Conservation (phyloP, 2,797 vertebrate genomes). For the Austrolebias charrua region DNA sequence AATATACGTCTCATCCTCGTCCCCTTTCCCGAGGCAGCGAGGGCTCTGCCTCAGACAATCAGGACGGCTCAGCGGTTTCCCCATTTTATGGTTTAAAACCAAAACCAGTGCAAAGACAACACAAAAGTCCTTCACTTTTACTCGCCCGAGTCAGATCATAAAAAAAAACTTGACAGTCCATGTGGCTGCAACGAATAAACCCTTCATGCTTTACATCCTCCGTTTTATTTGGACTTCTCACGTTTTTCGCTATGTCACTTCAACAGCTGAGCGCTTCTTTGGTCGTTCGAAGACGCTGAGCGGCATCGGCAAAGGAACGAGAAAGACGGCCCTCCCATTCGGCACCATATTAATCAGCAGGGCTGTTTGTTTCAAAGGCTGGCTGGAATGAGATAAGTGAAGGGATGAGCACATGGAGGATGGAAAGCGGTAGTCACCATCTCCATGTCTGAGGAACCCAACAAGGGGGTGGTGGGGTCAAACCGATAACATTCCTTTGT, state of each 20-base stretch:
- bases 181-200: slow-evolving; percentile 41
- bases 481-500: slow-evolving; percentile 65
- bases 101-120: slow-evolving; percentile 4
- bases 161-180: slow-evolving; percentile 48
- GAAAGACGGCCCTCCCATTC: slow-evolving; percentile 58
- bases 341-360: slow-evolving; percentile 78
- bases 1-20: slow-evolving; percentile 97
- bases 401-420: slow-evolving; percentile 45
- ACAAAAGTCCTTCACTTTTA: slow-evolving; percentile 33
- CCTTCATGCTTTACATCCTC: slow-evolving; percentile 64
- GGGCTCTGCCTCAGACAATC: slow-evolving; percentile 97
- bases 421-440: slow-evolving; percentile 46
- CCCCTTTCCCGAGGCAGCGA: slow-evolving; percentile 93
- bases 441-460: slow-evolving; percentile 54
- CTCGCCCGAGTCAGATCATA: slow-evolving; percentile 40
- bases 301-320: slow-evolving; percentile 61
- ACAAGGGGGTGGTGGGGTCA: slow-evolving; percentile 38
- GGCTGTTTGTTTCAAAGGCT: slow-evolving; percentile 64
- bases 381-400: slow-evolving; percentile 58
- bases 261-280: slow-evolving; percentile 62
- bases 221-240: slow-evolving; percentile 16
- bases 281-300: slow-evolving; percentile 62
- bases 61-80: slow-evolving; percentile 96
- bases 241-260: slow-evolving; percentile 64
- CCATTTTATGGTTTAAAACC: slow-evolving; percentile 78